phyloP scores from a whole-genome alignment of 1,140 invertebrate genomes.

The Cotesia glomerata region DNA sequence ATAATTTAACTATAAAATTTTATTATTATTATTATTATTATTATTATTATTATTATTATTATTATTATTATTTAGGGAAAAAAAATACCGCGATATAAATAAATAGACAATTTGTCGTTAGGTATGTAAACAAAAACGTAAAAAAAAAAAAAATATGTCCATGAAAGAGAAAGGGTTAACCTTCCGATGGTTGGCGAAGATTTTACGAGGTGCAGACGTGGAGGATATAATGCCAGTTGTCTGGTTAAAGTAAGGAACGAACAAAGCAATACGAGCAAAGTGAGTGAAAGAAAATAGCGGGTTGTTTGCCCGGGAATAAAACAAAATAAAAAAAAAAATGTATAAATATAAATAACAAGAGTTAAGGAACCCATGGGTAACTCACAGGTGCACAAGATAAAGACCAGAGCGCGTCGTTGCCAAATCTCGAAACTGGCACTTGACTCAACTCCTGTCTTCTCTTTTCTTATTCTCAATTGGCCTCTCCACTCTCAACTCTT shows the following conservation, averaged over 20 bases:
- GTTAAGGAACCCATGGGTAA: no score
- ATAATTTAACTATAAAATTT: not conserved
- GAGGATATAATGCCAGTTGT: conserved; percentile 15
- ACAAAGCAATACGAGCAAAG: conserved; percentile 1
- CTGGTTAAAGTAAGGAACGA: not conserved
- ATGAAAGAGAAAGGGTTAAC: not conserved
- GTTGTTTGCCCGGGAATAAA: not conserved
- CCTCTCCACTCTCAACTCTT: not conserved
- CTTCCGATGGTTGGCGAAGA: conserved; percentile 1
- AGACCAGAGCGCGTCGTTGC: conserved; percentile 26
- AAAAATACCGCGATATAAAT: not conserved
- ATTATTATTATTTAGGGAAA: not conserved
- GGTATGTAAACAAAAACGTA: not conserved
- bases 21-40: not conserved
- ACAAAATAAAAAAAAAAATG: not conserved
- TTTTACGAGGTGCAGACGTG: conserved; percentile 38
- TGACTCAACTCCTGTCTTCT: not conserved
- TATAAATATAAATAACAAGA: no score
- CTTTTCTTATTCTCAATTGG: not conserved
- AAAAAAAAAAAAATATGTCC: not conserved
- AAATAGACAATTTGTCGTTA: not conserved
- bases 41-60: not conserved
- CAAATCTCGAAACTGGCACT: conserved; percentile 27
- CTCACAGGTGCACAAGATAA: conserved; percentile 31
- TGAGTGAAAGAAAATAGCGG: conserved; percentile 10